Percentiles rank a stretch among this genome's conserved stretches.
Evolutionary conservation across 1,140 invertebrate species (phyloP).

Genomic region (Drosophila malerkotliana): DNA sequence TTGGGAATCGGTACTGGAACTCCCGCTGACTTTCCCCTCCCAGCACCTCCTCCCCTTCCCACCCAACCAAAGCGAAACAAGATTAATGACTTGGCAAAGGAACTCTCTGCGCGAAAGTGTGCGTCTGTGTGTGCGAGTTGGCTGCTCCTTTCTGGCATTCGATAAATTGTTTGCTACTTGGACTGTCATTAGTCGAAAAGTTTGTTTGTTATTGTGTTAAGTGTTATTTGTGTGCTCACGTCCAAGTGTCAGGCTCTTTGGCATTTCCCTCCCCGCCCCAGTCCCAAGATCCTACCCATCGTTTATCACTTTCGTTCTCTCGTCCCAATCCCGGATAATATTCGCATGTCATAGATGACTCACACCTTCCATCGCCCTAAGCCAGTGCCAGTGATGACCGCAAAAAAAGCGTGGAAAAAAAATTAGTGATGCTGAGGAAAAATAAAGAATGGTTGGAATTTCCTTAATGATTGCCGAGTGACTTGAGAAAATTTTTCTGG

Average conservation of each 20-base stretch:
- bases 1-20: slow-evolving; percentile 45
- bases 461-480: slow-evolving; percentile 58
- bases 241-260: slow-evolving; percentile 75
- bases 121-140: slow-evolving; percentile 18
- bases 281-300: slow-evolving; percentile 29
- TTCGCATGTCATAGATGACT: slow-evolving; percentile 67
- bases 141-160: slow-evolving; percentile 61
- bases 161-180: slow-evolving; percentile 83
- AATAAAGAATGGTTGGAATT: slow-evolving; percentile 26
- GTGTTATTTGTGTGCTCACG: slow-evolving; percentile 81
- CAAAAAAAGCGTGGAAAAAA: slow-evolving; percentile 27
- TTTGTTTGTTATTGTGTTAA: slow-evolving; percentile 83
- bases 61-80: slow-evolving; percentile 73
- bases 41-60: slow-evolving; percentile 11
- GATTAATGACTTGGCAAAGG: slow-evolving; percentile 81
- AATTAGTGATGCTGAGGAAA: slow-evolving; percentile 27
- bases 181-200: slow-evolving; percentile 83
- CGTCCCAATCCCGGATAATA: slow-evolving; percentile 30
- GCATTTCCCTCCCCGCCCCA: slow-evolving; percentile 23
- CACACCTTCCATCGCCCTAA: slow-evolving; percentile 32
- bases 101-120: slow-evolving; percentile 40
- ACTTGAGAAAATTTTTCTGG: slow-evolving; percentile 26
- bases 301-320: slow-evolving; percentile 76
- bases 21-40: slow-evolving; percentile 26
- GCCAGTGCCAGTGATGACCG: slow-evolving; percentile 50